Base-by-base conservation (phyloP, 2,888 invertebrate species). In the Xestia rhomboidea region DNA sequence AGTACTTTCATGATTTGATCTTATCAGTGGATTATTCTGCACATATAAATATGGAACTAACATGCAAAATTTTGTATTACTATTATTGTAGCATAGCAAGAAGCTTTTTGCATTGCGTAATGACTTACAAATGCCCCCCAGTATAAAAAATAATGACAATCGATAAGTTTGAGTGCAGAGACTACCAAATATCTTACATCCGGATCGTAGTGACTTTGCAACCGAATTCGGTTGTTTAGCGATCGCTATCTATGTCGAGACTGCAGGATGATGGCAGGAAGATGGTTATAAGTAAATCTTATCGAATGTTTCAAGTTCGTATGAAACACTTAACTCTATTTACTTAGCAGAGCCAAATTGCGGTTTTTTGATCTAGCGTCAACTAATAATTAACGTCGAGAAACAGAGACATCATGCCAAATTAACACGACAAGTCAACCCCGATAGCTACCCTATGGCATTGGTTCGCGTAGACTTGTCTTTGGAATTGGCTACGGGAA, bases 1-100 rank as follows among this genome's bases (percentile, higher is more conserved):
- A 64, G 62, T 73, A 68, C 34, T 79, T 77, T 76, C 62, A 71
- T 76, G 71, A 27, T 73, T 51, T 60, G 72, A 79, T 81, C 44
- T 67, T 75, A 79, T 87, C 70, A 34, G 27, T 30, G 44, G n/a
- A 64, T 57, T 38, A 64, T 49, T 76, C 44, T 57, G 69, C n/a
- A 73, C 64, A 54, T 74, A 72, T 68, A 76, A 63, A 70, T 80
- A 71, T 51, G 27, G 21, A 15, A 18, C 15, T 51, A 27, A 68
- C n/a, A 44, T 38, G 15, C 15, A 4, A 74, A 64, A n/a, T 41
- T 15, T 13, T 30, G 18, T 18, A 78, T 51, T 1, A 27, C 6
- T 27, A 27, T 57, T 57, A 27, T 27, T 27, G 62, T 63, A 57
- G 27, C 57, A 44, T 63, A 63, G 27, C 60, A 34, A 34, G n/a